Conservation (phyloP, 2,113 vertebrate species). For the Marmota flaviventris region DNA sequence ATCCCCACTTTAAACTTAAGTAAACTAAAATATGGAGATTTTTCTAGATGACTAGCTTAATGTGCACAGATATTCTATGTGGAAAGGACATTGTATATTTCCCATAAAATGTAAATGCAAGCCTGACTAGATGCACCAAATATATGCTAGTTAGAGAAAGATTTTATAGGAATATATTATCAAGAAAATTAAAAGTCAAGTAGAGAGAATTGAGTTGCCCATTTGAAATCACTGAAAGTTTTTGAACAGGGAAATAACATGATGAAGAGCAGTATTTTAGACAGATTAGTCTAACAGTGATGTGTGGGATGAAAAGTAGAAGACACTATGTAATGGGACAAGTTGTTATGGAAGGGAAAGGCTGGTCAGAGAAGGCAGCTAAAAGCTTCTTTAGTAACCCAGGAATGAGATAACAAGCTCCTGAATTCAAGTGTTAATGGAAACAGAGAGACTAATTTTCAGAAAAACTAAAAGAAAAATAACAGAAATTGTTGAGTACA, state of each 20-base stretch:
- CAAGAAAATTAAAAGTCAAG: background rate
- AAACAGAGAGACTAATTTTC: background rate
- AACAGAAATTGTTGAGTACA: background rate
- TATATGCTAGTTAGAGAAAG: background rate
- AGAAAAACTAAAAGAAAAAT: background rate
- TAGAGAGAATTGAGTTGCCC: background rate
- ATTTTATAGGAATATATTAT: background rate
- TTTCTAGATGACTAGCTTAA: background rate
- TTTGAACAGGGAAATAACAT: accelerated
- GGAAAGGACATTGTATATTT: background rate
- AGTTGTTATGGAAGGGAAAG: background rate
- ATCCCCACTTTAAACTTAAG: background rate
- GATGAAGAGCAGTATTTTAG: background rate
- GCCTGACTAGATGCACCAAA: background rate
- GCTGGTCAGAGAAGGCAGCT: background rate
- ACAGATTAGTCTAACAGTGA: background rate
- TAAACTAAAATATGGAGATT: background rate
- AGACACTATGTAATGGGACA: background rate
- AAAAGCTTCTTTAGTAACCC: background rate
- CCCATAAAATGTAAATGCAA: background rate
- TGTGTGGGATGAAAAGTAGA: background rate
- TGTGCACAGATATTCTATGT: background rate
- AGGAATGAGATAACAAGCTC: background rate
- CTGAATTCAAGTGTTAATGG: background rate
- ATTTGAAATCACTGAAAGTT: background rate